These are phyloP conservation scores for Yponomeuta sedellus DNA, from an alignment of 2,888 invertebrate species.

Conservation along the genomic window DNA sequence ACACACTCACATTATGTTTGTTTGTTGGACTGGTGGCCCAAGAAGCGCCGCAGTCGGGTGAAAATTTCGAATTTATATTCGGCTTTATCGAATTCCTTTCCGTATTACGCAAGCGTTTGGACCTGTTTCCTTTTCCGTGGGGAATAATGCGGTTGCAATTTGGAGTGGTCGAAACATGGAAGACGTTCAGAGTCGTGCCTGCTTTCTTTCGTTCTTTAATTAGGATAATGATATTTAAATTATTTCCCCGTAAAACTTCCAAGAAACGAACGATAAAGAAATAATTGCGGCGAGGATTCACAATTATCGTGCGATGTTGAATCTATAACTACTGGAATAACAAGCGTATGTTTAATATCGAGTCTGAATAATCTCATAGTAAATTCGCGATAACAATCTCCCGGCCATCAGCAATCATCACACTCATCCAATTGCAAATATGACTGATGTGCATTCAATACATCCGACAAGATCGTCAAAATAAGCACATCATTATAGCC, in stretches of 20 bases:
- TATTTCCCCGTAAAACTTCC: background rate
- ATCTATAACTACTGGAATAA: background rate
- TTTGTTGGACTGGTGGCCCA: too few species aligned
- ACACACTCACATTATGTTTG: too few species aligned
- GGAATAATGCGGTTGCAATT: conserved; percentile 8
- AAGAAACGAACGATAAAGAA: background rate
- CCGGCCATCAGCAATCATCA: background rate
- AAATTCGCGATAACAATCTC: background rate
- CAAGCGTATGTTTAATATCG: background rate
- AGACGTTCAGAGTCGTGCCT: background rate
- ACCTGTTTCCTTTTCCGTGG: conserved; percentile 9
- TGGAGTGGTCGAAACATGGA: background rate
- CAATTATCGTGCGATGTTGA: background rate
- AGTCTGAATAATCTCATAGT: background rate
- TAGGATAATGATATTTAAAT: conserved; percentile 2
- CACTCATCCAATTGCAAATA: background rate
- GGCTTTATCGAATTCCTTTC: conserved; percentile 13
- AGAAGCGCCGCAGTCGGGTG: background rate
- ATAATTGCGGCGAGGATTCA: background rate
- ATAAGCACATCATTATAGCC: background rate
- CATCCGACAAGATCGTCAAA: background rate
- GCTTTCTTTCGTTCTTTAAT: conserved; percentile 3
- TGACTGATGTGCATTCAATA: background rate
- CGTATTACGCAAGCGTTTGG: conserved; percentile 9
- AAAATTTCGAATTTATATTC: conserved; percentile 16